Percentiles rank a stretch among this genome's conserved stretches.
Evolutionary conservation across 2,113 vertebrate genomes (phyloP).

Genomic region (Macquaria ambigua): DNA sequence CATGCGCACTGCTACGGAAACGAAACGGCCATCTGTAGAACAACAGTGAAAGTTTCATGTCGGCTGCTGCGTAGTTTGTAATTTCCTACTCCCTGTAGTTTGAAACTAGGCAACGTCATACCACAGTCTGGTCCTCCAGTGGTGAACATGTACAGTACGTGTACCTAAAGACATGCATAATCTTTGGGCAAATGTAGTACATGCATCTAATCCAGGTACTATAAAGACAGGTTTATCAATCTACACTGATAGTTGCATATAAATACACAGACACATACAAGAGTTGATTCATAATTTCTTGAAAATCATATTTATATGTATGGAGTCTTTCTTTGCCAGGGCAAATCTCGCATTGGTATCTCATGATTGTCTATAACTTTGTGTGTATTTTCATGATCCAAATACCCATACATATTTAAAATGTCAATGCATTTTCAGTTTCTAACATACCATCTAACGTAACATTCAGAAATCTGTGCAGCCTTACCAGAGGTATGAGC

Average conservation of each 20-base stretch:
- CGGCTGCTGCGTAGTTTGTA: constrained; percentile 7
- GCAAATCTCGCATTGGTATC: background rate
- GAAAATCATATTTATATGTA: background rate
- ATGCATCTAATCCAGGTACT: background rate
- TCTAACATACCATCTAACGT: background rate
- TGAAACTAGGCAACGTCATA: constrained; percentile 9
- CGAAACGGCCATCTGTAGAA: constrained; percentile 32
- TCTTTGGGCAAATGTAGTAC: background rate
- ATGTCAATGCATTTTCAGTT: background rate
- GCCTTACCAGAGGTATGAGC: background rate
- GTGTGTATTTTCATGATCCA: background rate
- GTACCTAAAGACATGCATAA: no score
- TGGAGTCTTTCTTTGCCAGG: background rate
- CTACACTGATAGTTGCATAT: background rate
- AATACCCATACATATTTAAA: background rate
- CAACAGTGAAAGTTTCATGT: constrained; percentile 44
- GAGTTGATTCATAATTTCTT: background rate
- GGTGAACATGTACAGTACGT: background rate
- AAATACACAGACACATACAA: background rate
- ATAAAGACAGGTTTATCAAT: background rate
- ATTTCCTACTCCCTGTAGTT: constrained; percentile 34
- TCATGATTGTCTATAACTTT: background rate
- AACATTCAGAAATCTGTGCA: background rate
- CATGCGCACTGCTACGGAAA: constrained; percentile 10
- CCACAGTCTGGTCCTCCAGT: background rate